Evolutionary conservation across 2,113 vertebrate species (phyloP).

Genomic region (Solea senegalensis): DNA sequence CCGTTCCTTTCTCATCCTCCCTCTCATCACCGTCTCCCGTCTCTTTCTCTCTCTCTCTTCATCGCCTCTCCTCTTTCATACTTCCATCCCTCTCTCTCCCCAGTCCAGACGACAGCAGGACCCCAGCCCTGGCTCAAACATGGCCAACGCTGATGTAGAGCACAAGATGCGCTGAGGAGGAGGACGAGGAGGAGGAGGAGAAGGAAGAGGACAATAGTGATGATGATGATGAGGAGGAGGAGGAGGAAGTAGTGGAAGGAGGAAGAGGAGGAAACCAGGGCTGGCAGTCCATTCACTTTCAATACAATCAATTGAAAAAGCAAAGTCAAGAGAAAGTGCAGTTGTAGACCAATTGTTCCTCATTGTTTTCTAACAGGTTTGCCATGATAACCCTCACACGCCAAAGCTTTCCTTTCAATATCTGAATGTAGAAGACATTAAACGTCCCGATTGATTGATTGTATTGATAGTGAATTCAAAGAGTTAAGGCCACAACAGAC

Average conservation of each 20-base stretch:
- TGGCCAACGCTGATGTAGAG: constrained; percentile 90
- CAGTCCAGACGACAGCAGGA: constrained; percentile 99
- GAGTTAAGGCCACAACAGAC: constrained; percentile 26
- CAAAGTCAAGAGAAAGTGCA: constrained; percentile 11
- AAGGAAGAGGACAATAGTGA: neutral
- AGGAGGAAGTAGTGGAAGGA: constrained; percentile 56
- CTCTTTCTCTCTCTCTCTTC: neutral
- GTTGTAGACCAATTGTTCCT: constrained; percentile 33
- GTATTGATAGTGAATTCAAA: constrained; percentile 47
- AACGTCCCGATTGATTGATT: constrained; percentile 19
- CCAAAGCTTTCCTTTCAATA: constrained; percentile 12
- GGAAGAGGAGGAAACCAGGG: constrained; percentile 41
- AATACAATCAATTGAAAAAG: constrained; percentile 46
- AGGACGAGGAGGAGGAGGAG: constrained; percentile 53
- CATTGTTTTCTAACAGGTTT: constrained; percentile 9
- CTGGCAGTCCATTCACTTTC: constrained; percentile 49
- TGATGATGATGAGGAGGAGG: constrained; percentile 6
- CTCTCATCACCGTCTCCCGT: neutral
- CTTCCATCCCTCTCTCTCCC: constrained; percentile 55
- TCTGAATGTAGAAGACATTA: constrained; percentile 26
- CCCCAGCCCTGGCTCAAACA: constrained; percentile 93
- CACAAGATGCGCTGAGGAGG: constrained; percentile 91
- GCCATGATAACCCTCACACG: constrained; percentile 3
- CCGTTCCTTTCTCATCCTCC: constrained; percentile 3
- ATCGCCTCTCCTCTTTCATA: constrained; percentile 18